phyloP scores from a whole-genome alignment of 2,888 invertebrate genomes.

The Cerastoderma edule region DNA sequence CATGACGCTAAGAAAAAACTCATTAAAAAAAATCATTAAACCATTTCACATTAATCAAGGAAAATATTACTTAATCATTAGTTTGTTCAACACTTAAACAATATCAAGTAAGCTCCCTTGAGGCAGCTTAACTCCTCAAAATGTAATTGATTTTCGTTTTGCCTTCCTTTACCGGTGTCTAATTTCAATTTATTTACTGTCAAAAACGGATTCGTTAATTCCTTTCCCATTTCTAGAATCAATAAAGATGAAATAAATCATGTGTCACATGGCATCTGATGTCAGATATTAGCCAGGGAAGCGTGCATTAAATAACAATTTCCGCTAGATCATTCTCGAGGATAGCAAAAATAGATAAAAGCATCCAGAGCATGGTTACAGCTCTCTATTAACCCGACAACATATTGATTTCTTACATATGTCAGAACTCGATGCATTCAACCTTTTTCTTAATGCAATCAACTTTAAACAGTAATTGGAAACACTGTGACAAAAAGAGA shows the following conservation, averaged over 20 bases:
- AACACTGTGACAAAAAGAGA: background rate
- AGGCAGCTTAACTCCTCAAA: conserved; percentile 32
- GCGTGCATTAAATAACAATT: conserved; percentile 35
- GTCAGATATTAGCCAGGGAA: conserved; percentile 40
- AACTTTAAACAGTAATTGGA: too few relatives aligned
- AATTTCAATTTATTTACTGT: conserved; percentile 65
- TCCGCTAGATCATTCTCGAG: conserved; percentile 15
- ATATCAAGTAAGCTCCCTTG: conserved; percentile 7
- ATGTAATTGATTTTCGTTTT: conserved; percentile 51
- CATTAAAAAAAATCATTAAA: too few relatives aligned
- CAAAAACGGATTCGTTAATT: conserved; percentile 65
- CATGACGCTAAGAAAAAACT: too few relatives aligned
- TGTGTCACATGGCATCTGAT: conserved; percentile 51
- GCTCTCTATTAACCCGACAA: conserved; percentile 13
- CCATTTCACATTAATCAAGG: too few relatives aligned
- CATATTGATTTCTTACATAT: conserved; percentile 23
- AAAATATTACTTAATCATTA: conserved; percentile 14
- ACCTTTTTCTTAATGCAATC: too few relatives aligned
- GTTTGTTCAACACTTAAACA: conserved; percentile 5
- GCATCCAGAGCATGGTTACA: background rate
- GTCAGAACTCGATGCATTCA: conserved; percentile 12
- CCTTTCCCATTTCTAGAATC: conserved; percentile 59
- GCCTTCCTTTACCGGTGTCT: conserved; percentile 34
- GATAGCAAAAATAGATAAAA: conserved; percentile 16
- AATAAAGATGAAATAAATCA: conserved; percentile 61